Base-by-base conservation (phyloP, 2,888 invertebrate genomes). In the Xestia xanthographa region DNA sequence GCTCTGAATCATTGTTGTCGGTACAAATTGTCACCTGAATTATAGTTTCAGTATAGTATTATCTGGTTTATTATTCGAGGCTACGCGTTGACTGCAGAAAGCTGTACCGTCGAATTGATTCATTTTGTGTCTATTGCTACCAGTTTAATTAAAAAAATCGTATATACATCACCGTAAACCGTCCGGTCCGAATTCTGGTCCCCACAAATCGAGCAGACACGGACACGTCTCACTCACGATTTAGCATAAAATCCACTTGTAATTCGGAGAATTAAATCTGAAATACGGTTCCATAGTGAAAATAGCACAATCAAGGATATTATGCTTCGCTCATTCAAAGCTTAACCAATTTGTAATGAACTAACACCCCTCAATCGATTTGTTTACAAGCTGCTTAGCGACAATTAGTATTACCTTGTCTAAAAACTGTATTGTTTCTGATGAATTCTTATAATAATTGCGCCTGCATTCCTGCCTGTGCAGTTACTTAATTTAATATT, bases 1-100 rank as follows among this genome's bases (percentile, higher is more conserved):
- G 69, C 66, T 75, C 73, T 87, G 85, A 86, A 79, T 85, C 85
- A 85, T 75, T 84, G 70, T 70, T 72, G 63, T 48, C 63, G 14
- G 43, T 73, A 74, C 68, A 82, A 74, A 82, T 86, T 76, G 76
- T 80, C 70, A 73, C 72, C 53, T 73, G 72, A 74, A 53, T 75
- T 76, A 60, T 60, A n/a, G n/a, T n/a, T n/a, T n/a, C n/a, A n/a
- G n/a, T n/a, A n/a, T n/a, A 48, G 48, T 72, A 74, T 67, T 67
- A 60, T 68, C 68, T 72, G 45, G 79, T 85, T 83, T 85, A 84
- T 79, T 84, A 77, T 86, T 50, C 48, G 76, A 69, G n/a, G 43
- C 20, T 68, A 53, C 12, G 66, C 29, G 65, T 34, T 63, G 63
- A 70, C 41, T 20, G 34, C 53, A 12, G 41, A 58, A 34, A 76